Evolutionary conservation across 2,888 invertebrate genomes (phyloP).

Genomic region (Automeris io): DNA sequence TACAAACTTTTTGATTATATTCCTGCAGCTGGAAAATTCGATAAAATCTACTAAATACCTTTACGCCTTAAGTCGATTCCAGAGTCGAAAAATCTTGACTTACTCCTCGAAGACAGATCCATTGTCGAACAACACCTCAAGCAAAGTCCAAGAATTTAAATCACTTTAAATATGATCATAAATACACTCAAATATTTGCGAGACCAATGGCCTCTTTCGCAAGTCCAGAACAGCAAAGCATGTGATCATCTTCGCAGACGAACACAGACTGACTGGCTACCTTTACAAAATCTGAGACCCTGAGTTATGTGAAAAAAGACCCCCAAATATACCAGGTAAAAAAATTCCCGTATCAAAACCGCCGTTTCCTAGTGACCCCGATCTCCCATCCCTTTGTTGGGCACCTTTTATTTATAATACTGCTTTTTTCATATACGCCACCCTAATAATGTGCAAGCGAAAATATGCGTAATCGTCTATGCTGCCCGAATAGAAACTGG

Average conservation of each 20-base stretch:
- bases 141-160: slow-evolving; percentile 18
- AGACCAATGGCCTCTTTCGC: slow-evolving; percentile 54
- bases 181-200: slow-evolving; percentile 24
- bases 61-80: slow-evolving; percentile 72
- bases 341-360: slow-evolving; percentile 75
- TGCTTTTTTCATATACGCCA: slow-evolving; percentile 74
- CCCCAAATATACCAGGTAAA: slow-evolving; percentile 68
- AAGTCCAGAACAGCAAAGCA: slow-evolving; percentile 51
- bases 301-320: slow-evolving; percentile 61
- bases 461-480: slow-evolving; percentile 71
- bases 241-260: slow-evolving; percentile 76
- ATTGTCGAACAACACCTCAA: slow-evolving; percentile 41
- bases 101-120: slow-evolving; percentile 72
- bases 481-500: slow-evolving; percentile 23
- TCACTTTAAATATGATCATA: slow-evolving; percentile 16
- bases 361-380: slow-evolving; percentile 77
- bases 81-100: slow-evolving; percentile 77
- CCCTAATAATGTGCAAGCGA: slow-evolving; percentile 72
- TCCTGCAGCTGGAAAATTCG: slow-evolving; percentile 7
- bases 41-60: slow-evolving; percentile 45
- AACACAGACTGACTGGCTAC: slow-evolving; percentile 75
- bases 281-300: slow-evolving; percentile 55
- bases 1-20: slow-evolving; percentile 4
- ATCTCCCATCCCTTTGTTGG: slow-evolving; percentile 74
- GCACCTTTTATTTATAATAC: slow-evolving; percentile 74